Evolutionary conservation across 2,888 invertebrate genomes (phyloP), one percentile per base, ranked within the genome.

Genomic region (Dicyrtomina minuta): DNA sequence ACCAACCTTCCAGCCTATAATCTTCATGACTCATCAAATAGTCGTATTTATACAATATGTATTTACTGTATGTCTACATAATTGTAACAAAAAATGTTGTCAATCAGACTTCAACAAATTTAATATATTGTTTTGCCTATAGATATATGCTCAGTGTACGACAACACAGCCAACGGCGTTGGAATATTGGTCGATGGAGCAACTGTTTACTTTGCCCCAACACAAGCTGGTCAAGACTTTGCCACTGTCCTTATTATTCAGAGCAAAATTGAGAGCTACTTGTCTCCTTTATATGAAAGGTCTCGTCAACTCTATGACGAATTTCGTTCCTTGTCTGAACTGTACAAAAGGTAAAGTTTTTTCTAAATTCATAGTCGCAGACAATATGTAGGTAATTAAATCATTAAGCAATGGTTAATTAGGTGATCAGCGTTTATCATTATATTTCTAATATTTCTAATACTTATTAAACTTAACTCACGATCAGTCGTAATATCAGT

Each of bases 221-320:
- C 58, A 24, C 55, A 49, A 24, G 46, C 53, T 20, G 53, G 20
- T 17, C 39, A 22, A 12, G 24, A 43, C 2, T 43, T 46, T 6
- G 67, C 71, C 0, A 43, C 44, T 0, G 62, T 74, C 6, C 43
- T 70, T 1, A 6, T 66, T 6, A 68, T 76, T 24, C 17, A 46
- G 0, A 74, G 61, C 20, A 53, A 65, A 24, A 53, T 72, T 51
- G 59, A 53, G 20, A 70, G 70, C 10, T 56, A 49, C 15, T 8
- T 53, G 12, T 77, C 77, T 8, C 77, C 77, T 20, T 43, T 70
- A 0, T 66, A 72, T 53, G 56, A 53, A 3, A 53, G 73, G 26
- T 71, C 74, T 0, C 39, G 66, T 15, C 58, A 70, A 5, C 26
- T 73, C 10, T 74, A 71, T n/a, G 24, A 64, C 0, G 66, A 62